phyloP scores from a whole-genome alignment of 2,113 vertebrate species.

The Dasyurus viverrinus region DNA sequence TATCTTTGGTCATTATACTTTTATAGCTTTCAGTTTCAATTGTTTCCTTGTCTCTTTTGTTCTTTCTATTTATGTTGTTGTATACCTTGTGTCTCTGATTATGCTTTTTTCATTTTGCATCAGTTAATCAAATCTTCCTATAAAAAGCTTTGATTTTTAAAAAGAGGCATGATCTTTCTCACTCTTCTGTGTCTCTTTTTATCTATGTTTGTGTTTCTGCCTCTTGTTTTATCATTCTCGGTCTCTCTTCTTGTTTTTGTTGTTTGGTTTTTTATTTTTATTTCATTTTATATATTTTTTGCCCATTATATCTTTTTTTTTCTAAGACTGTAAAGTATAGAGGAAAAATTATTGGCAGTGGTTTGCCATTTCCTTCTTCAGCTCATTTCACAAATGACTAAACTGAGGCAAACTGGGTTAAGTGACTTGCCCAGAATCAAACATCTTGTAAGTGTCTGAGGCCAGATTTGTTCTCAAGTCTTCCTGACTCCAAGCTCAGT shows the following conservation, averaged over 20 bases:
- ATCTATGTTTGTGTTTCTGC: background rate
- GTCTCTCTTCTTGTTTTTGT: background rate
- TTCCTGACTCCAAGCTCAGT: background rate
- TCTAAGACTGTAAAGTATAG: background rate
- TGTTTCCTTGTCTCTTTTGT: background rate
- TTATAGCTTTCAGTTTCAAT: background rate
- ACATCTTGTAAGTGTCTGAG: background rate
- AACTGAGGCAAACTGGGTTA: background rate
- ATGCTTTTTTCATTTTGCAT: background rate
- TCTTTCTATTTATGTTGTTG: background rate
- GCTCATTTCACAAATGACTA: background rate
- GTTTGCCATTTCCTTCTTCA: background rate
- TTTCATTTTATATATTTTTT: too few relatives aligned
- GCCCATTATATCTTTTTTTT: too few relatives aligned
- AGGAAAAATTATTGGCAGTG: background rate
- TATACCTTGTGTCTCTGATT: background rate
- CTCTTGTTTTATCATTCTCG: conserved; percentile 1
- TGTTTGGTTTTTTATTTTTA: background rate
- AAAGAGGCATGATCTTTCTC: background rate
- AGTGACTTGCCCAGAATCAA: background rate
- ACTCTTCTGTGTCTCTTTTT: background rate
- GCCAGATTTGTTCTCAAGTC: background rate
- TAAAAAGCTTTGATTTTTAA: background rate
- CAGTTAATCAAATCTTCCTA: background rate
- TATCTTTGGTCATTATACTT: background rate